Conservation (phyloP, 2,888 invertebrate species). For the Scaptomyza flava region DNA sequence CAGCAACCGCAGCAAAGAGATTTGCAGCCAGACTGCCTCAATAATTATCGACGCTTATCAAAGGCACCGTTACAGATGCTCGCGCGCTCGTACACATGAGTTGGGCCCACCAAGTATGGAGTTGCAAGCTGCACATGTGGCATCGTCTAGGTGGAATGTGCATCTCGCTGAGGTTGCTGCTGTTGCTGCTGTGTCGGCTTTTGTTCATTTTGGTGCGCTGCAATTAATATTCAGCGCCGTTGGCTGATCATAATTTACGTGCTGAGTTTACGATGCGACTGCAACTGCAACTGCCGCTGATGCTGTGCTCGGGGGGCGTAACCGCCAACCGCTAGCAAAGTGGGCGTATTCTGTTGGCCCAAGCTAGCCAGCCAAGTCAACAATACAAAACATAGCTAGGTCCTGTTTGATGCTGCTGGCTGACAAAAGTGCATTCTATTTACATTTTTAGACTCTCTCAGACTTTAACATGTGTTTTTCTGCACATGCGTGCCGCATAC, state of each 20-base stretch:
- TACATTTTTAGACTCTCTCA: constrained; percentile 38
- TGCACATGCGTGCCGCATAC: constrained; percentile 44
- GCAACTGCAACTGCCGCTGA: constrained; percentile 25
- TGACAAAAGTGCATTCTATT: constrained; percentile 57
- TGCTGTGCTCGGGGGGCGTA: constrained; percentile 45
- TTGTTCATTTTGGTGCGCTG: constrained; percentile 79
- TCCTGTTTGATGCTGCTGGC: constrained; percentile 21
- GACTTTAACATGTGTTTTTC: constrained; percentile 53
- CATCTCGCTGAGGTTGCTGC: constrained; percentile 31
- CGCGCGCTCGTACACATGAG: constrained; percentile 70
- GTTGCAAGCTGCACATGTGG: constrained; percentile 39
- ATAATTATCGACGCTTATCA: constrained; percentile 83
- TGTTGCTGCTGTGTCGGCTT: constrained; percentile 55
- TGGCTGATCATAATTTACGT: constrained; percentile 85
- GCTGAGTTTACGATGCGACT: constrained; percentile 82
- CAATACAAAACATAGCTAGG: constrained; percentile 30
- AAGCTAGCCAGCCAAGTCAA: constrained; percentile 37
- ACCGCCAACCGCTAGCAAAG: constrained; percentile 68
- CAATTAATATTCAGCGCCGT: constrained; percentile 85
- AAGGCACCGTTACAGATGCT: constrained; percentile 79
- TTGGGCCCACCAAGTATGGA: constrained; percentile 58
- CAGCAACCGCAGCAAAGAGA: constrained; percentile 14
- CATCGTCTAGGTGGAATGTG: constrained; percentile 66
- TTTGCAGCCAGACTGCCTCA: constrained; percentile 53
- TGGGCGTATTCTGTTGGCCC: constrained; percentile 64